Percentiles rank a stretch among this genome's conserved stretches.
phyloP scores from a whole-genome alignment of 2,113 vertebrate species.

The Paratilapia polleni region DNA sequence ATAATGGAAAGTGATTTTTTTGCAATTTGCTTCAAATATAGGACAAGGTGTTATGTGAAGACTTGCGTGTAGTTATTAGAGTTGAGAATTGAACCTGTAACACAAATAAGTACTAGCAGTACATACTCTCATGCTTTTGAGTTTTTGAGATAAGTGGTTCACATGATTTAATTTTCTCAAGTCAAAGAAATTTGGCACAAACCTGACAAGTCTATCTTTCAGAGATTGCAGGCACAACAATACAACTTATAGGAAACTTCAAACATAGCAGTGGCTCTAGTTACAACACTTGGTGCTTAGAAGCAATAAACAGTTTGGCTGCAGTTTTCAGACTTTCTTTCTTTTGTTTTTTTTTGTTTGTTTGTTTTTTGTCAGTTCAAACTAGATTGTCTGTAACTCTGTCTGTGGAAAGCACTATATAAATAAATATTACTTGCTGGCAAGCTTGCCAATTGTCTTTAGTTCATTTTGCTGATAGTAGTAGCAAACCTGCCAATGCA shows the following conservation, averaged over 20 bases:
- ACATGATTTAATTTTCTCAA: conserved; percentile 33
- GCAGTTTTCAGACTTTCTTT: background rate
- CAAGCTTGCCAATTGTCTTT: background rate
- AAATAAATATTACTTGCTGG: background rate
- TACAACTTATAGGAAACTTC: conserved; percentile 12
- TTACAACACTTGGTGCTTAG: conserved; percentile 8
- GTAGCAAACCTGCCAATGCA: conserved; percentile 2
- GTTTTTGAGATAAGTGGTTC: conserved; percentile 10
- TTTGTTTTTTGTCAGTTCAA: conserved; percentile 17
- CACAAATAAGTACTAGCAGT: background rate
- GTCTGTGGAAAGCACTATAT: background rate
- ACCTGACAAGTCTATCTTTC: conserved; percentile 30
- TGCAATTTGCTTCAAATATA: too few species aligned
- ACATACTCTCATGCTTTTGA: background rate
- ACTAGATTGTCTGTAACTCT: background rate
- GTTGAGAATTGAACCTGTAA: too few species aligned
- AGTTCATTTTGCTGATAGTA: conserved; percentile 32
- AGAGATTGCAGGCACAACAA: conserved; percentile 34
- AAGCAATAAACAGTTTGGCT: conserved; percentile 20
- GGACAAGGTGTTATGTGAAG: too few species aligned
- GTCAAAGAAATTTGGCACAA: conserved; percentile 10
- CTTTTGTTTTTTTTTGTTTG: too few species aligned
- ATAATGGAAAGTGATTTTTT: too few species aligned
- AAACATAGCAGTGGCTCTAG: conserved; percentile 3
- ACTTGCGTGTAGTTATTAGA: too few species aligned